Conservation (phyloP, 2,888 invertebrate genomes). For the Steromphala cineraria region DNA sequence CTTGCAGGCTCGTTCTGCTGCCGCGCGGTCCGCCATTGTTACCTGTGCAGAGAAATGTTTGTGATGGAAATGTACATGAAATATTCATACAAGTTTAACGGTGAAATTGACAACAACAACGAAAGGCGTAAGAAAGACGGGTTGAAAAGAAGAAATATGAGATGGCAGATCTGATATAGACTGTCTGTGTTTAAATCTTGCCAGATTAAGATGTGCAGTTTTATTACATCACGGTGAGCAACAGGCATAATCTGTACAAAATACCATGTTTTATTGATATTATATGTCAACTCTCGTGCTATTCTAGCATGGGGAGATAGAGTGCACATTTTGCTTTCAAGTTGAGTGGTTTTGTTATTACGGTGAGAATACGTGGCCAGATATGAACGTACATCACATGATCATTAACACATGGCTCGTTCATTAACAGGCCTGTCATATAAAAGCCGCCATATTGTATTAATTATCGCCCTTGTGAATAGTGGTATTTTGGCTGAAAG, state of each 20-base stretch:
- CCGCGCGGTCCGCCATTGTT: constrained; percentile 96
- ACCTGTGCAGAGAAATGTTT: constrained; percentile 81
- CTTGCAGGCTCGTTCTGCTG: constrained; percentile 96
- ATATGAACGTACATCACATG: not conserved
- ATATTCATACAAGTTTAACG: not conserved
- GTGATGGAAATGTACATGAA: not conserved
- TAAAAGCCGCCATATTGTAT: not conserved
- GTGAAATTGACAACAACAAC: too few species aligned
- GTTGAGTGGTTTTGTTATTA: not conserved
- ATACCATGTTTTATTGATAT: too few species aligned
- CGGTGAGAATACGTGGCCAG: not conserved
- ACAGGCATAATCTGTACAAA: too few species aligned
- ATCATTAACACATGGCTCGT: not conserved
- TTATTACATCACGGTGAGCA: too few species aligned
- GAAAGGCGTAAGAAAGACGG: too few species aligned
- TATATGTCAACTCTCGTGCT: too few species aligned
- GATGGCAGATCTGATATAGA: too few species aligned
- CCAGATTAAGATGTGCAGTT: too few species aligned
- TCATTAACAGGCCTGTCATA: constrained; percentile 1
- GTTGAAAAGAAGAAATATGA: too few species aligned
- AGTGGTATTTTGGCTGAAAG: not conserved
- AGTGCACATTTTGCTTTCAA: not conserved
- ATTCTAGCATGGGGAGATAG: too few species aligned
- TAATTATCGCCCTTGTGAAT: constrained; percentile 1
- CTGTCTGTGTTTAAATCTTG: too few species aligned